A percentile compares a stretch with the other conserved stretches of the same genome.
Conservation (phyloP, 2,888 invertebrate genomes). For the Crioceris asparagi region DNA sequence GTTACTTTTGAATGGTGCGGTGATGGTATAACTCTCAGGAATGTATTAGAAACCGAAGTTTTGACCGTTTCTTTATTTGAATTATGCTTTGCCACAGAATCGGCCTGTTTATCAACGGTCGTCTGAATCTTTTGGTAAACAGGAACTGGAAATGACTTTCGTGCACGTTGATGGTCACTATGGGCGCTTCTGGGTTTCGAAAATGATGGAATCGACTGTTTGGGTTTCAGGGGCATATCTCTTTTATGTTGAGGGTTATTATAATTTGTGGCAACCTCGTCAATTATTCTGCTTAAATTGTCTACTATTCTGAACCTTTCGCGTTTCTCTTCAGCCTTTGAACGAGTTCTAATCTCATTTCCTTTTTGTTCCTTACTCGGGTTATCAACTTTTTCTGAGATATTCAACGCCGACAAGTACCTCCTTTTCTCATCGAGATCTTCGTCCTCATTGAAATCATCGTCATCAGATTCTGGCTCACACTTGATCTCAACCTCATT, state of each 20-base stretch:
- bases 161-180: slow-evolving; percentile 27
- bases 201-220: neutral
- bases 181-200: neutral
- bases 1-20: too few species aligned
- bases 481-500: slow-evolving; percentile 29
- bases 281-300: slow-evolving; percentile 16
- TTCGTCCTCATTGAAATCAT: slow-evolving; percentile 17
- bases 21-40: too few species aligned
- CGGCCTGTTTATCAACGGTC: too few species aligned
- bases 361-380: slow-evolving; percentile 18
- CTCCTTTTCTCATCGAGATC: slow-evolving; percentile 18
- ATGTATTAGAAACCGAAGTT: too few species aligned
- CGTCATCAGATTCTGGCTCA: slow-evolving; percentile 30
- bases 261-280: neutral
- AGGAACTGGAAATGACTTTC: slow-evolving; percentile 31
- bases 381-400: slow-evolving; percentile 27
- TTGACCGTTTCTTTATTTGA: too few species aligned
- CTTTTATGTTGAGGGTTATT: neutral
- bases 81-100: too few species aligned
- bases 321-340: slow-evolving; percentile 30
- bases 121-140: slow-evolving; percentile 11
- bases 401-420: slow-evolving; percentile 33
- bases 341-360: slow-evolving; percentile 28
- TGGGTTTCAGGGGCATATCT: neutral
- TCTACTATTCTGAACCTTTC: slow-evolving; percentile 21